These are phyloP conservation scores for Enteromius unitaeniatus DNA, from an alignment of 2,797 vertebrate genomes.

Conservation along the genomic window DNA sequence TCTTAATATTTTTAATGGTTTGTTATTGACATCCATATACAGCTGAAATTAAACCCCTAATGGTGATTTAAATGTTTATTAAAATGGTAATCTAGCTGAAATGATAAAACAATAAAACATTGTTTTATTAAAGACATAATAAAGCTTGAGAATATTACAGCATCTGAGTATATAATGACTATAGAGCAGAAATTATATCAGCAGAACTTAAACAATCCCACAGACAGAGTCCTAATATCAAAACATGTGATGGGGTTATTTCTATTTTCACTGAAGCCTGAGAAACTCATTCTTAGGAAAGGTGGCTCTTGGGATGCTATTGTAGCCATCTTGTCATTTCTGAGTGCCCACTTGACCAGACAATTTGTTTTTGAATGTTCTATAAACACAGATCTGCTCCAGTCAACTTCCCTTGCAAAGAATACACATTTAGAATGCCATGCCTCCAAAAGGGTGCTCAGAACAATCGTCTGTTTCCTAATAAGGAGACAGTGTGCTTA, in stretches of 20 bases:
- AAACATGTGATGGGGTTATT: neutral
- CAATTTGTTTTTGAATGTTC: constrained; percentile 52
- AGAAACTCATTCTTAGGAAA: constrained; percentile 53
- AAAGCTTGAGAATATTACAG: neutral
- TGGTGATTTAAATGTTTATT: neutral
- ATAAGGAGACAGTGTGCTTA: constrained; percentile 49
- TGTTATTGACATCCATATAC: neutral
- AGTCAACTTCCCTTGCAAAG: constrained; percentile 50
- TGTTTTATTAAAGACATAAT: neutral
- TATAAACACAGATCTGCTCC: constrained; percentile 57
- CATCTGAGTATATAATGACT: neutral
- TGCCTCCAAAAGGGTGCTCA: constrained; percentile 46
- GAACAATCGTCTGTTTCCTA: constrained; percentile 58
- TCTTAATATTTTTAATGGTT: neutral
- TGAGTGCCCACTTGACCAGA: constrained; percentile 57
- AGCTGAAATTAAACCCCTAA: neutral
- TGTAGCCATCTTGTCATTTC: constrained; percentile 51
- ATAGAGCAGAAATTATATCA: neutral
- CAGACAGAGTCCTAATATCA: constrained; percentile 9
- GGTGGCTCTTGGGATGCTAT: constrained; percentile 44
- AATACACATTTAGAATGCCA: constrained; percentile 33
- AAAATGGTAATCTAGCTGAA: neutral
- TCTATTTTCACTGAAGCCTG: constrained; percentile 58
- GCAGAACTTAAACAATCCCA: neutral
- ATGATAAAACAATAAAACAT: neutral